phyloP scores from a whole-genome alignment of 2,797 vertebrate genomes.

The Tiaroga cobitis region DNA sequence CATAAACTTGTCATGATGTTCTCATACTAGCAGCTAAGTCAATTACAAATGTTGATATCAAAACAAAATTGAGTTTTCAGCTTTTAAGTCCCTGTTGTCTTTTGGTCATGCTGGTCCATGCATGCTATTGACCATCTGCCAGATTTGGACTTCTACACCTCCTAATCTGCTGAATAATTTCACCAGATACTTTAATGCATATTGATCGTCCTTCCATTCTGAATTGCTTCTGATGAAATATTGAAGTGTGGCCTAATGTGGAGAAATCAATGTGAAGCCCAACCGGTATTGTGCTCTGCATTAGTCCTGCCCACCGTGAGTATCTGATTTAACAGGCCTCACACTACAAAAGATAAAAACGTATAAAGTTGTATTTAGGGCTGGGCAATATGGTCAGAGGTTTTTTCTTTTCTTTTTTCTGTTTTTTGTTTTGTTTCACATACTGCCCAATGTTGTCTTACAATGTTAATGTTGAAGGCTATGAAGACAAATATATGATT shows the following conservation, averaged over 20 bases:
- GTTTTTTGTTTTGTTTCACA: no score
- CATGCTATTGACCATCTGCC: conserved; percentile 16
- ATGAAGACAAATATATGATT: background rate
- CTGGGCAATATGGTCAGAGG: no score
- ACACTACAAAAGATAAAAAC: background rate
- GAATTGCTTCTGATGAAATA: conserved; percentile 45
- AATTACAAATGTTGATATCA: conserved; percentile 21
- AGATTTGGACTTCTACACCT: conserved; percentile 8
- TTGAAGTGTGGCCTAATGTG: conserved; percentile 32
- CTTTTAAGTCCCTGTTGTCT: conserved; percentile 22
- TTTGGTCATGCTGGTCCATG: background rate
- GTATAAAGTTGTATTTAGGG: background rate
- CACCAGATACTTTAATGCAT: conserved; percentile 42
- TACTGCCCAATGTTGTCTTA: no score
- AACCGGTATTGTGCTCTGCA: conserved; percentile 49
- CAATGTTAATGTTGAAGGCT: no score
- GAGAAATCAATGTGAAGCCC: conserved; percentile 45
- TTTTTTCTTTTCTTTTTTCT: no score
- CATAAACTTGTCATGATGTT: conserved; percentile 5
- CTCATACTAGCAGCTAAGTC: background rate
- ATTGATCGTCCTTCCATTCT: conserved; percentile 30
- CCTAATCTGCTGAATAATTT: conserved; percentile 32
- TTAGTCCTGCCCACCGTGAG: conserved; percentile 50
- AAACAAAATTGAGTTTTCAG: conserved; percentile 13
- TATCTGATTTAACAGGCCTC: background rate